Conservation (phyloP, 2,113 vertebrate genomes). For the Naja naja region DNA sequence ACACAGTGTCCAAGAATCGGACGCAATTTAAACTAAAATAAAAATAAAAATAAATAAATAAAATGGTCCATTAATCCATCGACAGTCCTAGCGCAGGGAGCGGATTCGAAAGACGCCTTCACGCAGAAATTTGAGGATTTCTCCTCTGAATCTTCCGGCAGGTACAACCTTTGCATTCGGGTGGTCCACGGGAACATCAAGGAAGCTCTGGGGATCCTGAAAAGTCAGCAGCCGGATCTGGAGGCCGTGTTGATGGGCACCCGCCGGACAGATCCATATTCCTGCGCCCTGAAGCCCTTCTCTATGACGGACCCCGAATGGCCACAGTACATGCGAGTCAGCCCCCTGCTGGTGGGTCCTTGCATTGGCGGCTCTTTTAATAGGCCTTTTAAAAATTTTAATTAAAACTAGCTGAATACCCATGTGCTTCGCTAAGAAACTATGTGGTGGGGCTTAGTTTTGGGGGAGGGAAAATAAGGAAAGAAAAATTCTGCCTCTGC, state of each 20-base stretch:
- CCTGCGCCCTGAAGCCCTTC: conserved; percentile 76
- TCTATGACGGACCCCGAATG: conserved; percentile 86
- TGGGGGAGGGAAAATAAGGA: too few relatives aligned
- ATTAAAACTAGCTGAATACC: too few relatives aligned
- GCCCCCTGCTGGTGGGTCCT: conserved; percentile 82
- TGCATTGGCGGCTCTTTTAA: too few relatives aligned
- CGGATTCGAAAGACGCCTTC: not conserved
- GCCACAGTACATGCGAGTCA: conserved; percentile 90
- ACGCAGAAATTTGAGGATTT: too few relatives aligned
- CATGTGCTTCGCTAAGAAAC: too few relatives aligned
- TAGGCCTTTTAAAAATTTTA: too few relatives aligned
- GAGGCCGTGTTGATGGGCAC: conserved; percentile 93
- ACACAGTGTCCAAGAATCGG: too few relatives aligned
- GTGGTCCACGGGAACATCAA: conserved; percentile 85
- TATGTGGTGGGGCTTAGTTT: too few relatives aligned
- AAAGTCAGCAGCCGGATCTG: conserved; percentile 76
- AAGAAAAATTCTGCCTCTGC: too few relatives aligned
- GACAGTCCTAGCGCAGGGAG: not conserved
- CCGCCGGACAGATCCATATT: conserved; percentile 89
- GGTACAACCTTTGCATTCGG: conserved; percentile 81
- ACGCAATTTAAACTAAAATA: too few relatives aligned
- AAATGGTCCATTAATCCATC: not conserved
- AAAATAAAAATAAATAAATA: too few relatives aligned
- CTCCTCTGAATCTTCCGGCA: conserved; percentile 14
- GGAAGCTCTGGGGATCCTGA: conserved; percentile 79